These are phyloP conservation scores for Amblyopsis hoosieri DNA, from an alignment of 2,797 vertebrate species.

Conservation along the genomic window DNA sequence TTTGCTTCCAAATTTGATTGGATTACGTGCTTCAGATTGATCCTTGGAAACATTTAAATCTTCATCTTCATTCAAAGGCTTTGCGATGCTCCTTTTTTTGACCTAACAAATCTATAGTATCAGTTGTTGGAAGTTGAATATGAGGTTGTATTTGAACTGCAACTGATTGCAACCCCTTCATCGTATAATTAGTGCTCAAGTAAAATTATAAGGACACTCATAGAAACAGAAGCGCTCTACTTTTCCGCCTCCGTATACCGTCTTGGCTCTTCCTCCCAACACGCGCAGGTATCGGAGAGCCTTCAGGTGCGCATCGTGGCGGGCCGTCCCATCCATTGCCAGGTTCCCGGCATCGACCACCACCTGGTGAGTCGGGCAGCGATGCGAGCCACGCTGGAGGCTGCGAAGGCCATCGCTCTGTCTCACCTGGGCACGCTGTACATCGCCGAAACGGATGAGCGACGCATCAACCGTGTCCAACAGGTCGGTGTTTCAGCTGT, in stretches of 20 bases:
- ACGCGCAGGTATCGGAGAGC: slow-evolving; percentile 87
- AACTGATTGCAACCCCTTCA: no score
- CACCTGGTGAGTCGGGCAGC: slow-evolving; percentile 92
- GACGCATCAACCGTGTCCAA: slow-evolving; percentile 96
- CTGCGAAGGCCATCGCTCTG: slow-evolving; percentile 89
- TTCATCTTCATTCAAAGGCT: slow-evolving; percentile 13
- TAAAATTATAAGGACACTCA: no score
- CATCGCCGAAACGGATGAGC: slow-evolving; percentile 95
- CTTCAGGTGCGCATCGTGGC: slow-evolving; percentile 91
- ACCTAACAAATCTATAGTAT: slow-evolving; percentile 11
- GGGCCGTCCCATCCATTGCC: slow-evolving; percentile 95
- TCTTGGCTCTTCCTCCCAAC: not conserved
- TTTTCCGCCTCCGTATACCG: no score
- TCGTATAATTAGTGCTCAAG: no score
- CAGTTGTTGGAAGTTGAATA: not conserved
- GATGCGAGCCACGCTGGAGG: slow-evolving; percentile 91
- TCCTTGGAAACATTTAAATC: slow-evolving; percentile 34
- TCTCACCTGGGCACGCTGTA: slow-evolving; percentile 91
- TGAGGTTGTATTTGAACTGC: not conserved
- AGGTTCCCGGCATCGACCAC: slow-evolving; percentile 93
- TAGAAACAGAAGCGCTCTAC: not conserved
- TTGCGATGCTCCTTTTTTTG: slow-evolving; percentile 1
- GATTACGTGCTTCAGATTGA: slow-evolving; percentile 23
- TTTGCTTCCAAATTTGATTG: slow-evolving; percentile 29
- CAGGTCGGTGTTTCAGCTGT: slow-evolving; percentile 75